Evolutionary conservation across 2,797 vertebrate species (phyloP).

Genomic region (Somateria mollissima): DNA sequence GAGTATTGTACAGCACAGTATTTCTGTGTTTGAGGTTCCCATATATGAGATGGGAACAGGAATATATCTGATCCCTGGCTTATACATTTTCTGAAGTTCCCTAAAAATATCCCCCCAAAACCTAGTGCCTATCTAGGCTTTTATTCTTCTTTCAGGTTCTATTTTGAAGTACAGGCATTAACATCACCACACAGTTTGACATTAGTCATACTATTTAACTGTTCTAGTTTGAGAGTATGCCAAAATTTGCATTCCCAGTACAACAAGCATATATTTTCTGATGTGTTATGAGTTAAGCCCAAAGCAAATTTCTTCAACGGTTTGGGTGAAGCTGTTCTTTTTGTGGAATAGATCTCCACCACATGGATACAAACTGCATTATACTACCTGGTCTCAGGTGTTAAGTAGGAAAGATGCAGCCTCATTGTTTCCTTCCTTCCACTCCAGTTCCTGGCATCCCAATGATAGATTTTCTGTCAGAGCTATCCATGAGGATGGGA

Average conservation of each 20-base stretch:
- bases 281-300: not conserved
- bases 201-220: not conserved
- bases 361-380: not conserved
- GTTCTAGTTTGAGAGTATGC: not conserved
- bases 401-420: not conserved
- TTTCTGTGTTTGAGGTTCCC: not conserved
- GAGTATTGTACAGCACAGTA: not conserved
- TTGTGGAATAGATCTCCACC: not conserved
- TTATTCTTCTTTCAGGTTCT: not conserved
- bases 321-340: not conserved
- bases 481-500: not conserved
- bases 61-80: not conserved
- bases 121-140: not conserved
- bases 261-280: rapidly evolving
- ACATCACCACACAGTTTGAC: not conserved
- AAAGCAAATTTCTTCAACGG: not conserved
- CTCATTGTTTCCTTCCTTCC: not conserved
- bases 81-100: not conserved
- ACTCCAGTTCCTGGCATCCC: not conserved
- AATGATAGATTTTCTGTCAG: not conserved
- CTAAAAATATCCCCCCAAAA: not conserved
- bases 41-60: not conserved
- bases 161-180: not conserved
- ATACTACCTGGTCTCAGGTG: not conserved
- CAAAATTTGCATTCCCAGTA: not conserved